Evolutionary conservation across 2,113 vertebrate genomes (phyloP).

Genomic region (Ramphastos sulfuratus): DNA sequence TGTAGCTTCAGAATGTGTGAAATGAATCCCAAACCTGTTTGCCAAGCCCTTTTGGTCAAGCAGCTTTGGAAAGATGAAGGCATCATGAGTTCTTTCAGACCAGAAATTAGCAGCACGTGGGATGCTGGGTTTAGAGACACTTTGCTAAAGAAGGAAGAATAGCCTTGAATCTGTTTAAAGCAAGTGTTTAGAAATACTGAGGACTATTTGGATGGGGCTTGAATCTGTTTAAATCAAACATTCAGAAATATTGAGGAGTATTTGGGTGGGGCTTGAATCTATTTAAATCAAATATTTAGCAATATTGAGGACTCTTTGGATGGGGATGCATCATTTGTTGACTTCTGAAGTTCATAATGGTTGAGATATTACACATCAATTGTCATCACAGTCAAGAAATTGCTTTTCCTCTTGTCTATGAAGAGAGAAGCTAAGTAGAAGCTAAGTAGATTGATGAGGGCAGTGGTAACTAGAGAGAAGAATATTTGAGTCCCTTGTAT

Average conservation of each 20-base stretch:
- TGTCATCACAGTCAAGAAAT: not conserved
- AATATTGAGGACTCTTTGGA: not conserved
- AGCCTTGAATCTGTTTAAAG: not conserved
- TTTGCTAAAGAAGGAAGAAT: not conserved
- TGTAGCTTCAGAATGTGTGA: slow-evolving; percentile 54
- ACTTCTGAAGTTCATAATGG: not conserved
- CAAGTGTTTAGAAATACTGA: not conserved
- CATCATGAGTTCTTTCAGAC: slow-evolving; percentile 23
- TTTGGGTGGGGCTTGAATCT: not conserved
- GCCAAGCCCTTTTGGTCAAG: slow-evolving; percentile 25
- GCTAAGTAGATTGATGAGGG: not conserved
- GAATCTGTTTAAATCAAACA: not conserved
- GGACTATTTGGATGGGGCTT: not conserved
- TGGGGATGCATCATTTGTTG: not conserved
- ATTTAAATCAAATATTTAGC: not conserved
- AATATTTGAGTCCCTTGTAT: not conserved
- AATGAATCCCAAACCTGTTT: slow-evolving; percentile 67
- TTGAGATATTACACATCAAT: not conserved
- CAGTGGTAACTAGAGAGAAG: not conserved
- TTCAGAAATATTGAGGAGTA: not conserved
- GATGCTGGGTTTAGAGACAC: not conserved
- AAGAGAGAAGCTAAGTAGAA: not conserved
- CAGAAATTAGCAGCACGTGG: not conserved
- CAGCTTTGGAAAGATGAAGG: slow-evolving; percentile 36
- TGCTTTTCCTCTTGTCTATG: not conserved